phyloP scores from a whole-genome alignment of 1,140 invertebrate genomes.

The Ips typographus region DNA sequence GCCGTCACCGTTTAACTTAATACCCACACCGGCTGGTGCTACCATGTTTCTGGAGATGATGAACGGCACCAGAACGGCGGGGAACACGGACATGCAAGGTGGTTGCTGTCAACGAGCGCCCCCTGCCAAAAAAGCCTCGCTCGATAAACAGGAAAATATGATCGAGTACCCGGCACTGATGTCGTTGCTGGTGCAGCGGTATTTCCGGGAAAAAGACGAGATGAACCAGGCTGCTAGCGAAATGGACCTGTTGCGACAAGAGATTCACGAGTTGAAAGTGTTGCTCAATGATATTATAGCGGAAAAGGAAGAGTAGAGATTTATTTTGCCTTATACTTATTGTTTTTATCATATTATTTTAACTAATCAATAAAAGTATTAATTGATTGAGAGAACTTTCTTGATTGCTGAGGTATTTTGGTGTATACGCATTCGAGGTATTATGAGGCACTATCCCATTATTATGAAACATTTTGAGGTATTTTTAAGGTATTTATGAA shows the following conservation, averaged over 20 bases:
- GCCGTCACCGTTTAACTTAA: slow-evolving; percentile 60
- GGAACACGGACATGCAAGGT: slow-evolving; percentile 20
- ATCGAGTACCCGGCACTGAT: slow-evolving; percentile 56
- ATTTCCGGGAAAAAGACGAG: slow-evolving; percentile 55
- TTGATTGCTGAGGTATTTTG: background rate
- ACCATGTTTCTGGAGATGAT: slow-evolving; percentile 53
- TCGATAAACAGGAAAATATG: slow-evolving; percentile 25
- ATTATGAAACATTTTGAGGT: no score
- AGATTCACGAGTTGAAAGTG: slow-evolving; percentile 47
- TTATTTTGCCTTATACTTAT: background rate
- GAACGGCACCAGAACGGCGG: slow-evolving; percentile 38
- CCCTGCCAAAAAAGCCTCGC: background rate
- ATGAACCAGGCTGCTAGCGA: slow-evolving; percentile 40
- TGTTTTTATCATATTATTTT: background rate
- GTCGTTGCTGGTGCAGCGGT: slow-evolving; percentile 57
- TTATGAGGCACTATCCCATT: background rate
- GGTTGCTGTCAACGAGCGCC: slow-evolving; percentile 29
- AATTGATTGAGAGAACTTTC: no score
- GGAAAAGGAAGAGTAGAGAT: slow-evolving; percentile 24
- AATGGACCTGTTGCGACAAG: slow-evolving; percentile 46
- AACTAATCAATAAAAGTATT: background rate
- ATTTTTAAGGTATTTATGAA: no score
- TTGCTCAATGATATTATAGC: slow-evolving; percentile 40
- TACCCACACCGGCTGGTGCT: slow-evolving; percentile 56
- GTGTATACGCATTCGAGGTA: background rate